Evolutionary conservation across 2,888 invertebrate genomes (phyloP), one percentile per base, ranked within the genome.

Genomic region (Cosmorhoe ocellata): DNA sequence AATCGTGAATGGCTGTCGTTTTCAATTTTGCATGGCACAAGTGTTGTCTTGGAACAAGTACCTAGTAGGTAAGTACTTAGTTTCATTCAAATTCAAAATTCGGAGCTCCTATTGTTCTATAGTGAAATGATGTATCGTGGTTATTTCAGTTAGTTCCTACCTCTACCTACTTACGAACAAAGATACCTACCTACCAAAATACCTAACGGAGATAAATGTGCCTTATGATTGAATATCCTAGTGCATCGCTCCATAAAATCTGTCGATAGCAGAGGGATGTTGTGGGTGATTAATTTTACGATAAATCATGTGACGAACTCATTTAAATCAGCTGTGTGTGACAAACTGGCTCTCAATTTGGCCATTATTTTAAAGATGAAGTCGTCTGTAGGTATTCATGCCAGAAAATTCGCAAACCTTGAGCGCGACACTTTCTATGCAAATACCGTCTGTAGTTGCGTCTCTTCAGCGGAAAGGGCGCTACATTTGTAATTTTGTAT

Each of bases 321-420:
- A 64, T 65, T 59, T 56, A 63, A 36, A 55, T 45, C 53, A 61
- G 51, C 48, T 45, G 48, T 83, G 79, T 45, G 48, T 83, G 79
- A 81, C 75, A 77, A 79, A 79, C 74, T 64, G 63, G 71, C 78
- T 74, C 69, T 73, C 74, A 76, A 82, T 81, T 77, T 76, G 79
- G 74, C 79, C 65, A 77, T 81, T 36, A 45, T 31, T 71, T 61
- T 72, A 69, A 63, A 69, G 67, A 66, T 62, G 76, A 70, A 74
- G 75, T 75, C 75, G 74, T 65, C 71, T 76, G 74, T 68, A n/a
- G n/a, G n/a, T n/a, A 79, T 70, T 70, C 68, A 79, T 87, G 89
- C 89, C 89, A 90, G 86, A 71, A 81, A 87, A 89, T 88, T 79
- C 66, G 69, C 65, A 75, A 76, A 74, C 82, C 82, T 83, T 83